Percentiles rank a stretch among this genome's conserved stretches.
These are phyloP conservation scores for Nematolebias whitei DNA, from an alignment of 2,113 vertebrate genomes.

Conservation along the genomic window DNA sequence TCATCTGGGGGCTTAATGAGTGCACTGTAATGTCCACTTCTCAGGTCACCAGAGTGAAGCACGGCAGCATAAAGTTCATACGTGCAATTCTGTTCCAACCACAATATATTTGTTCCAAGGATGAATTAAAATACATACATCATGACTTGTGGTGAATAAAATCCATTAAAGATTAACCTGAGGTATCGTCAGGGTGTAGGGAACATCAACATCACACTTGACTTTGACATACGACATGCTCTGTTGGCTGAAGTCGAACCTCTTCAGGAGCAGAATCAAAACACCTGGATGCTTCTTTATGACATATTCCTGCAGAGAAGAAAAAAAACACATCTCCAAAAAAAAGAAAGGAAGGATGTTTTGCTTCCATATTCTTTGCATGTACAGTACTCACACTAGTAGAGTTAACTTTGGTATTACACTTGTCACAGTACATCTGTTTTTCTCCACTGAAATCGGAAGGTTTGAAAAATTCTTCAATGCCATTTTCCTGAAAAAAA, in stretches of 20 bases:
- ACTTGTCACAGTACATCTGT: background rate
- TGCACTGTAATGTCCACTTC: background rate
- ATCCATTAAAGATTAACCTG: background rate
- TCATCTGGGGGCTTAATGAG: background rate
- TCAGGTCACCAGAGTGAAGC: conserved; percentile 15
- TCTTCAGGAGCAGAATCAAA: conserved; percentile 71
- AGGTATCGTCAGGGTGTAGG: conserved; percentile 30
- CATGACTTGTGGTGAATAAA: background rate
- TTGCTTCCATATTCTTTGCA: background rate
- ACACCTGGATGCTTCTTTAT: conserved; percentile 59
- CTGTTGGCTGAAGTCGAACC: conserved; percentile 62
- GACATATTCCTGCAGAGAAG: conserved; percentile 26
- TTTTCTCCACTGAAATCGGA: background rate
- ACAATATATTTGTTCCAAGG: background rate
- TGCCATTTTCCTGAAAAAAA: conserved; percentile 8
- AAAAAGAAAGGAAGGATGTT: background rate
- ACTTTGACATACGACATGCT: conserved; percentile 62
- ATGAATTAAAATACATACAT: background rate
- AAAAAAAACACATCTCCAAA: background rate
- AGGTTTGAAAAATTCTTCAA: background rate
- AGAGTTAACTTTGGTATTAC: background rate
- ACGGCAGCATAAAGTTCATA: conserved; percentile 14
- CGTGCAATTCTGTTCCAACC: conserved; percentile 4
- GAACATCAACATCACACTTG: conserved; percentile 31
- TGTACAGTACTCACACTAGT: conserved; percentile 3